A percentile compares a stretch with the other conserved stretches of the same genome.
These are phyloP conservation scores for Bothrops jararaca DNA, from an alignment of 2,113 vertebrate species.

Conservation along the genomic window DNA sequence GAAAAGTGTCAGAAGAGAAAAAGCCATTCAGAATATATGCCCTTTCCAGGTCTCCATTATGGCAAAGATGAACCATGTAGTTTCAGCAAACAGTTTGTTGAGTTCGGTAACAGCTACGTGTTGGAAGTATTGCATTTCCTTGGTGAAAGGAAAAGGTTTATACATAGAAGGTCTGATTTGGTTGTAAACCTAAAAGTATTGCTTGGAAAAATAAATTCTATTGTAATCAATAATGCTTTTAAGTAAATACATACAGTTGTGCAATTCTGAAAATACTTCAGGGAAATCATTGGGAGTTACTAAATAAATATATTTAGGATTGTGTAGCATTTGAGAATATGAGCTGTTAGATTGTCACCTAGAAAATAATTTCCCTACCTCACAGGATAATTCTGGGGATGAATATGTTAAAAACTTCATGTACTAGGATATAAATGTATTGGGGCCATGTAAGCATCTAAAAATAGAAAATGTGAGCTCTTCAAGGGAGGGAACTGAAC, in stretches of 20 bases:
- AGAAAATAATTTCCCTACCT: not conserved
- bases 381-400: constrained; percentile 13
- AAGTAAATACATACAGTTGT: not conserved
- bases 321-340: not conserved
- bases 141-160: not conserved
- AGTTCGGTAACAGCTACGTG: not conserved
- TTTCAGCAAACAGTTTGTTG: not conserved
- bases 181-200: not conserved
- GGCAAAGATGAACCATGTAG: not conserved
- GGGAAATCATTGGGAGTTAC: not conserved
- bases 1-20: not conserved
- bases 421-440: constrained; percentile 19
- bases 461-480: constrained; percentile 27
- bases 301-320: not conserved
- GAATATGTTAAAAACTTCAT: constrained; percentile 14
- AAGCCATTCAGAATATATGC: not conserved
- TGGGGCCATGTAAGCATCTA: constrained; percentile 26
- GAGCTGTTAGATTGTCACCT: not conserved
- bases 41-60: not conserved
- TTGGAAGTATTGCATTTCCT: not conserved
- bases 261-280: not conserved
- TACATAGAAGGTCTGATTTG: not conserved
- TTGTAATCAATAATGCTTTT: not conserved
- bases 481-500: constrained; percentile 21
- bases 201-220: not conserved